Evolutionary conservation across 2,888 invertebrate genomes (phyloP), one percentile per base, ranked within the genome.

Genomic region (Tridacna gigas): DNA sequence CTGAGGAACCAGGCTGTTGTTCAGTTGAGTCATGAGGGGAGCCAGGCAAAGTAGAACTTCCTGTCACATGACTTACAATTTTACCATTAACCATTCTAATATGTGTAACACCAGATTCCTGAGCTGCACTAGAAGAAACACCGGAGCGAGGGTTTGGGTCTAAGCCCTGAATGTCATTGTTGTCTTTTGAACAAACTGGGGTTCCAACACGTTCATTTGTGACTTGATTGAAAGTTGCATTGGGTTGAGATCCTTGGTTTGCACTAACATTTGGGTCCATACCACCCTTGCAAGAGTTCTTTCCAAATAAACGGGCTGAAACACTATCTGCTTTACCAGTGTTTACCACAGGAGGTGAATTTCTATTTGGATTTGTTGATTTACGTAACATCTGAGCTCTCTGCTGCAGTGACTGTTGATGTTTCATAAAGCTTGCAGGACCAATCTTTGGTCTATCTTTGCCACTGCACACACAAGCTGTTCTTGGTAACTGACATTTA

Each of bases 341-440:
- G n/a, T 66, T 74, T 13, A 74, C 74, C 20, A 61, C 74, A 28
- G 75, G 71, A 26, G 71, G 51, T 25, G 26, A 45, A 4, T 28
- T 47, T 15, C 26, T 48, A 71, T 51, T 71, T 22, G 71, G 48
- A 51, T 48, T 71, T 20, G 22, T n/a, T 26, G 71, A 71, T 51
- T 71, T 71, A 25, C 71, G 48, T 25, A 71, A 71, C 22, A 71
- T 37, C 22, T 71, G 71, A 4, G 71, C 71, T 22, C 71, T 45
- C 26, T 71, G 71, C 26, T 71, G 71, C 18, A 71, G 51, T 18
- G 51, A 22, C 4, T 71, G 71, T 51, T 71, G 71, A 37, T 76
- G 73, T 28, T 79, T 74, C 77, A 80, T 88, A 67, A 79, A 86
- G 76, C 86, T 85, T 13, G 85, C 85, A 20, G 85, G 87, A 26